Conservation (phyloP, 2,113 vertebrate genomes). For the Tragelaphus strepsiceros region DNA sequence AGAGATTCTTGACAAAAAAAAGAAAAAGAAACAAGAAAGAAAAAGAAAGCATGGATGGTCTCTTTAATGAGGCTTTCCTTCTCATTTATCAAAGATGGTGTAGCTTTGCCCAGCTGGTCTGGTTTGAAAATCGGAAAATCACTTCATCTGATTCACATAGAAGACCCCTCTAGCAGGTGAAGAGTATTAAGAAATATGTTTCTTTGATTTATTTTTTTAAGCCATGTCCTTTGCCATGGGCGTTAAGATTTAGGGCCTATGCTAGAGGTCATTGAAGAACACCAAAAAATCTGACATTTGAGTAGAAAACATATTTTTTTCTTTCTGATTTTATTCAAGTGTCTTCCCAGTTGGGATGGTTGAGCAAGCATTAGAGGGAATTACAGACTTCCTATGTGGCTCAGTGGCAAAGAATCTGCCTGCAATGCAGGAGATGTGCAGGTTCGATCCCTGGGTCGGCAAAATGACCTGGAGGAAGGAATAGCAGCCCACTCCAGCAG, state of each 20-base stretch:
- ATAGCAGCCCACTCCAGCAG: neutral
- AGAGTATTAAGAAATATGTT: neutral
- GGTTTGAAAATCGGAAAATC: conserved; percentile 69
- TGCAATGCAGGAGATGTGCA: neutral
- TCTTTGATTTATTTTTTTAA: conserved; percentile 54
- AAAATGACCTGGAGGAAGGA: neutral
- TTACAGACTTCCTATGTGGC: neutral
- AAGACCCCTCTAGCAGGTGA: conserved; percentile 26
- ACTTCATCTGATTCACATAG: conserved; percentile 65
- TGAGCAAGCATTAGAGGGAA: neutral
- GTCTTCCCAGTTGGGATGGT: neutral
- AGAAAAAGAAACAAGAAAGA: neutral
- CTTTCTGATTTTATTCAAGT: conserved; percentile 17
- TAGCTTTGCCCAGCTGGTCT: conserved; percentile 60
- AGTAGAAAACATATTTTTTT: neutral
- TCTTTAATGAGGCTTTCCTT: conserved; percentile 77
- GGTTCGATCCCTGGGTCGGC: neutral
- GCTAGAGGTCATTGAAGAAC: conserved; percentile 32
- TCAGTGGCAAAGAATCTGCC: neutral
- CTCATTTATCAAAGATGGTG: conserved; percentile 62
- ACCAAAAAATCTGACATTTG: neutral
- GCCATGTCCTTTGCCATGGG: neutral
- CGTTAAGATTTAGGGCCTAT: neutral
- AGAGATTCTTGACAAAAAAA: conserved; percentile 54
- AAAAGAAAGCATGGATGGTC: conserved; percentile 33